Evolutionary conservation across 2,113 vertebrate genomes (phyloP), one percentile per base, ranked within the genome.

Genomic region (Amblyornis subalaris): DNA sequence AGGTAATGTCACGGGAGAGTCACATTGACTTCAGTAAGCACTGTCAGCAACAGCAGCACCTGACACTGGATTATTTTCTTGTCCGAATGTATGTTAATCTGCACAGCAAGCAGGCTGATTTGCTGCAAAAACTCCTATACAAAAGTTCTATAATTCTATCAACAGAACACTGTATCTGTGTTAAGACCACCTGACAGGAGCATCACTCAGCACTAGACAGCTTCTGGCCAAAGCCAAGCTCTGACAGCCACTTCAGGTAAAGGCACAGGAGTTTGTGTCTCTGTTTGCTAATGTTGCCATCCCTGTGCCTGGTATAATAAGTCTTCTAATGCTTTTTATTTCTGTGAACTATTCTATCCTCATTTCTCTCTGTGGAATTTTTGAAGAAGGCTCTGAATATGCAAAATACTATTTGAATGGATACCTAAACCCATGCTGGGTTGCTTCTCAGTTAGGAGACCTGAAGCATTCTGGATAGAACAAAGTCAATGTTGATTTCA

Each of bases 141-240:
- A 67, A 57, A 81, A 64, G 7, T 25, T 31, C 28, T 31, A 3
- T 5, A 51, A n/a, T 1, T 76, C 23, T 8, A 45, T 26, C 13
- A 62, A 16, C 14, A n/a, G 31, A 66, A 67, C 0, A 0, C 35
- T 58, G 23, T 10, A 38, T 28, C 28, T 66, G 31, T 71, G n/a
- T 38, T 58, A 67, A 60, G 79, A 51, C 10, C 58, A 51, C 45
- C 42, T 66, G 47, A 21, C 50, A 50, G 78, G 28, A 75, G 23
- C 51, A 25, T 4, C 31, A 45, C 61, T 23, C 3, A 1, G 9
- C 47, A 50, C 28, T 25, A 84, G 22, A 10, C 9, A 70, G 24
- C 26, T 48, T 26, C 47, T 62, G 16, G 14, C 18, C 57, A 50
- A 42, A 67, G 44, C 28, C 3, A 0, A 61, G 23, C 22, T 48